These are phyloP conservation scores for Sander lucioperca DNA, from an alignment of 2,113 vertebrate genomes.

Conservation along the genomic window DNA sequence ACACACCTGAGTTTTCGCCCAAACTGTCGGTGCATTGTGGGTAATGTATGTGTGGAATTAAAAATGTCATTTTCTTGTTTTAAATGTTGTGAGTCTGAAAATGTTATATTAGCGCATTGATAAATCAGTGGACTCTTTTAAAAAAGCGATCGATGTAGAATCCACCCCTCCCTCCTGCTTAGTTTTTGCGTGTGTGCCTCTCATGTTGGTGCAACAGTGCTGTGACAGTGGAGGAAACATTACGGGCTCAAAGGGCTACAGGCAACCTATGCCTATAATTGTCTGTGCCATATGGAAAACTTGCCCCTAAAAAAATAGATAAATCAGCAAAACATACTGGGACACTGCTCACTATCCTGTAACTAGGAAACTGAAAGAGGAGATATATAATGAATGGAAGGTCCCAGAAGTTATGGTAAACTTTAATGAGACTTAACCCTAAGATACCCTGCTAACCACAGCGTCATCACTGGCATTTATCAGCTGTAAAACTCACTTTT, in stretches of 20 bases:
- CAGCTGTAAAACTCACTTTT: constrained; percentile 62
- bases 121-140: neutral
- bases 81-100: neutral
- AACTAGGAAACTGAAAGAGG: constrained; percentile 21
- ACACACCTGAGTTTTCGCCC: neutral
- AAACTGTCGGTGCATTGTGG: neutral
- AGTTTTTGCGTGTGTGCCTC: neutral
- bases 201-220: constrained; percentile 9
- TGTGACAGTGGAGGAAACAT: constrained; percentile 39
- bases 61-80: neutral
- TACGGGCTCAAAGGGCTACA: constrained; percentile 31
- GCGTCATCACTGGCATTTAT: constrained; percentile 61
- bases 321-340: neutral
- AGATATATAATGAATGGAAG: neutral
- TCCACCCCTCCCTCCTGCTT: neutral
- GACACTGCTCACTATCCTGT: neutral
- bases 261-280: constrained; percentile 50
- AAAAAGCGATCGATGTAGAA: neutral
- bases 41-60: neutral
- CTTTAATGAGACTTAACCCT: constrained; percentile 33
- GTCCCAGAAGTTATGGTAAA: constrained; percentile 16
- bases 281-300: constrained; percentile 51
- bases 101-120: too few species aligned
- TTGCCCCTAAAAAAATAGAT: neutral
- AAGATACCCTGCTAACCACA: neutral